phyloP scores from a whole-genome alignment of 2,888 invertebrate species.

The Yponomeuta malinellus region DNA sequence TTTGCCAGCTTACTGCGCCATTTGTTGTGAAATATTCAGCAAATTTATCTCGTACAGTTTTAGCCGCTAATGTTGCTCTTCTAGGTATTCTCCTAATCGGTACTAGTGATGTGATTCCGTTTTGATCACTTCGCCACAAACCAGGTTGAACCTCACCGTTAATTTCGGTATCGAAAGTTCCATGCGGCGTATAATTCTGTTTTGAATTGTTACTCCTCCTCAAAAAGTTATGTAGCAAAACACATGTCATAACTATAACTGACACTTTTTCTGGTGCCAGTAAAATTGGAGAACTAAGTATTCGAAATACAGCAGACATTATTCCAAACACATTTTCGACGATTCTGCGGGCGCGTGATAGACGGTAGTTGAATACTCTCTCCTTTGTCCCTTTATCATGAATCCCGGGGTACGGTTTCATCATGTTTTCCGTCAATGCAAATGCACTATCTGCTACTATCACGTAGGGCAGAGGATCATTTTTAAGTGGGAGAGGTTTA shows the following conservation, averaged over 20 bases:
- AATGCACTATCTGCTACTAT: slow-evolving; percentile 10
- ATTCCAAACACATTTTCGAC: slow-evolving; percentile 9
- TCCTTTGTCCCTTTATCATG: background rate
- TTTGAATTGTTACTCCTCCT: too few species aligned
- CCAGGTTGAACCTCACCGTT: too few species aligned
- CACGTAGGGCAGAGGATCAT: slow-evolving; percentile 1
- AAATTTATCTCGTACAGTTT: too few species aligned
- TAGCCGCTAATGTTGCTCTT: too few species aligned
- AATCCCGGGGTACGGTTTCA: slow-evolving; percentile 1
- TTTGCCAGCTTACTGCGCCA: too few species aligned
- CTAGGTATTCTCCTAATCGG: too few species aligned
- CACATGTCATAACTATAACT: background rate
- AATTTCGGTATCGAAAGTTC: too few species aligned
- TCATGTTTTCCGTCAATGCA: slow-evolving; percentile 3
- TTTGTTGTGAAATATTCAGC: too few species aligned
- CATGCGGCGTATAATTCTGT: too few species aligned
- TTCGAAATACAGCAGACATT: background rate
- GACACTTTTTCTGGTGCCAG: background rate
- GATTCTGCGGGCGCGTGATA: background rate
- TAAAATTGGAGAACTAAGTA: background rate
- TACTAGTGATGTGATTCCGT: too few species aligned
- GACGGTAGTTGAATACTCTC: slow-evolving; percentile 5
- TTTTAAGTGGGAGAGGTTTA: background rate
- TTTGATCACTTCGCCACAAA: too few species aligned
- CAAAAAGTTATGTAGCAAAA: too few species aligned